A percentile compares a stretch with the other conserved stretches of the same genome.
Conservation (phyloP, 2,888 invertebrate species). For the Caenorhabditis angaria region DNA sequence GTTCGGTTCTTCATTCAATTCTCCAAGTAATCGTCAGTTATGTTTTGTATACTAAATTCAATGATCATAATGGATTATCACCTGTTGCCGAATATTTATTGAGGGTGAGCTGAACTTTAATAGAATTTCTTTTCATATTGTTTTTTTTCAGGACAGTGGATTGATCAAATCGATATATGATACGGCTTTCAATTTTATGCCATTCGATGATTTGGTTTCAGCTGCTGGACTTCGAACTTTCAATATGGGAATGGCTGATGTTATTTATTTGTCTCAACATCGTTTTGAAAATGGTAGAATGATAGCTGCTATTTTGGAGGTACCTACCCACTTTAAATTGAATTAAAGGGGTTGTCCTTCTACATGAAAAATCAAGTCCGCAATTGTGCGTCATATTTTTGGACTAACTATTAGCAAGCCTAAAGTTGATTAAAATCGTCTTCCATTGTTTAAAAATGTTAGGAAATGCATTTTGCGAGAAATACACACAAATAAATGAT, state of each 20-base stretch:
- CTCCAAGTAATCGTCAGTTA: constrained; percentile 48
- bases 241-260: constrained; percentile 42
- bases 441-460: no score
- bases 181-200: constrained; percentile 22
- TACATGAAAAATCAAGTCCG: no score
- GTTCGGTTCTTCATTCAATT: constrained; percentile 51
- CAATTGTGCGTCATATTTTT: no score
- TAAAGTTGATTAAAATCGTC: no score
- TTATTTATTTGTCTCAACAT: constrained; percentile 16
- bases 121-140: background rate
- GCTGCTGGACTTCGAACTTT: constrained; percentile 37
- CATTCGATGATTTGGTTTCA: constrained; percentile 13
- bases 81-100: constrained; percentile 49
- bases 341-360: no score
- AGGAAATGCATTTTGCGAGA: no score
- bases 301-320: constrained; percentile 13
- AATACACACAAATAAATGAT: no score
- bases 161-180: constrained; percentile 33
- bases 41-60: constrained; percentile 42
- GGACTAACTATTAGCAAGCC: no score
- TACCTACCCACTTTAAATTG: background rate
- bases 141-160: constrained; percentile 15
- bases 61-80: constrained; percentile 16
- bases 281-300: background rate
- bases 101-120: no score